Evolutionary conservation across 30 jellyfish, hydroid and myxozoan species (phyloP), one percentile per base, ranked within the genome.

Genomic region (Hydra vulgaris): DNA sequence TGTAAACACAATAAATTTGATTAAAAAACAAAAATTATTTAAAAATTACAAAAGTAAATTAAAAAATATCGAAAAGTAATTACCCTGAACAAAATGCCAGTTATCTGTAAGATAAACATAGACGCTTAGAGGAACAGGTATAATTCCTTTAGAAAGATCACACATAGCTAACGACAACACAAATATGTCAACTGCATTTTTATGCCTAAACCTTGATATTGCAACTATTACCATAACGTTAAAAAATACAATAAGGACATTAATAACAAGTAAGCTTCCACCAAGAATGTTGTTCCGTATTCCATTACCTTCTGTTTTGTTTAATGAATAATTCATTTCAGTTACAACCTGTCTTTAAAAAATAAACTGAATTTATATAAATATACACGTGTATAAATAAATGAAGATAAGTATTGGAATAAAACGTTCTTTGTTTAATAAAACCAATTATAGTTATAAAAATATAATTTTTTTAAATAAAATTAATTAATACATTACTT

Each of bases 61-160:
- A n/a, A n/a, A n/a, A n/a, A n/a, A n/a, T n/a, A n/a, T n/a, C n/a
- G n/a, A n/a, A n/a, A n/a, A n/a, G n/a, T n/a, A n/a, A 53, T 27
- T 71, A 72, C 85, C 86, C 74, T 25, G 76, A 20, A n/a, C 74
- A 7, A 81, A 20, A 56, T 70, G 52, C 85, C 86, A 72, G 8
- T n/a, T n/a, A 56, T 71, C 85, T 18, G 95, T 84, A 7, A 84
- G 85, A 72, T 89, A 89, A 8, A 88, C 81, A 66, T 66, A 27
- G n/a, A 85, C 92, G 8, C 95, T 79, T 91, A 89, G 85, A 12
- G 96, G 96, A 8, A 89, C 95, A 1, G 96, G 96, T 0, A 89
- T 72, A 0, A 89, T 72, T 15, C 96, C 96, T 81, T 89, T 89
- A 52, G 87, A 77, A 40, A 89, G 95, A 81, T 89, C 96, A 27